phyloP scores from a whole-genome alignment of 2,113 vertebrate genomes.

The Polypterus bichir region DNA sequence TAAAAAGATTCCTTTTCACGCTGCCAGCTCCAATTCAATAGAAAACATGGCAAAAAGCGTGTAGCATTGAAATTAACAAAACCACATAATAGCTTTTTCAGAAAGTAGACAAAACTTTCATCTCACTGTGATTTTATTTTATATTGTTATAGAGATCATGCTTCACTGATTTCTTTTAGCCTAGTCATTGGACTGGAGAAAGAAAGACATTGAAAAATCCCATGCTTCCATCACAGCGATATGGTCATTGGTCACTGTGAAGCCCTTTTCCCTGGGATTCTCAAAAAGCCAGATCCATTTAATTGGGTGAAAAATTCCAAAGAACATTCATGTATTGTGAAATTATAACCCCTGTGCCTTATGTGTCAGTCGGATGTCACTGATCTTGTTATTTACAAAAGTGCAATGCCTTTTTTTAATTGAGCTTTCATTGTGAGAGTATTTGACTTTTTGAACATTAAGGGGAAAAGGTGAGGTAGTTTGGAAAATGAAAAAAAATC shows the following conservation, averaged over 20 bases:
- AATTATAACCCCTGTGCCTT: conserved; percentile 38
- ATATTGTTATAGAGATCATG: conserved; percentile 35
- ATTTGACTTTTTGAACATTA: too few relatives aligned
- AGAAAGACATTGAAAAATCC: conserved; percentile 34
- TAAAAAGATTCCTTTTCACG: conserved; percentile 39
- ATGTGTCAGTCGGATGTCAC: conserved; percentile 33
- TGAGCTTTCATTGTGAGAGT: not conserved
- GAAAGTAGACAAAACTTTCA: conserved; percentile 33
- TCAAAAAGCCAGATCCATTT: conserved; percentile 36
- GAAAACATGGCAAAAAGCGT: conserved; percentile 29
- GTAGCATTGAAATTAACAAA: conserved; percentile 50
- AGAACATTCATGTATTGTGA: conserved; percentile 45
- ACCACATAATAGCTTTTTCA: conserved; percentile 36
- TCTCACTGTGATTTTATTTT: conserved; percentile 45
- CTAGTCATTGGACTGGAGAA: conserved; percentile 46
- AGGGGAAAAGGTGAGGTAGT: too few relatives aligned
- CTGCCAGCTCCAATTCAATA: conserved; percentile 25
- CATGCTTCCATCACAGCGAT: conserved; percentile 34
- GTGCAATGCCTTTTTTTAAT: not conserved
- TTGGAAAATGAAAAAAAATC: too few relatives aligned
- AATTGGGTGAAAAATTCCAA: conserved; percentile 46
- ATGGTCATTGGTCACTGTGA: conserved; percentile 43
- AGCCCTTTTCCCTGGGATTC: conserved; percentile 17
- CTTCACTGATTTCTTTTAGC: conserved; percentile 48
- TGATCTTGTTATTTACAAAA: conserved; percentile 30